Percentiles rank a stretch among this genome's conserved stretches.
Conservation (phyloP, 2,113 vertebrate species). For the Prionailurus bengalensis region DNA sequence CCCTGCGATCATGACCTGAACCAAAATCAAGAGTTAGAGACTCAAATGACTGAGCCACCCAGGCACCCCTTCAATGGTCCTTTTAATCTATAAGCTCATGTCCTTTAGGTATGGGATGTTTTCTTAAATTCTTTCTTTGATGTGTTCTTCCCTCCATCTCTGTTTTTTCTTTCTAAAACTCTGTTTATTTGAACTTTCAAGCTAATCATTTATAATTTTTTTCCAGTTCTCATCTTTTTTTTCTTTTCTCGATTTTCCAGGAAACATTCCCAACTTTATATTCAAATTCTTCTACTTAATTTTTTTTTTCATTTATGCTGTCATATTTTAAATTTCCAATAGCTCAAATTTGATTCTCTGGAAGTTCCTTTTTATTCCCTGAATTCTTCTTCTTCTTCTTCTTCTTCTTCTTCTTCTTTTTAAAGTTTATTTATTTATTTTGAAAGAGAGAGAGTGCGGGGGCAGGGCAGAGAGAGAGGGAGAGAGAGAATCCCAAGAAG, state of each 20-base stretch:
- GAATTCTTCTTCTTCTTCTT: neutral
- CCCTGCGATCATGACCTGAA: too few relatives aligned
- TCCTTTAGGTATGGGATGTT: constrained; percentile 2
- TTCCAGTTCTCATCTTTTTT: neutral
- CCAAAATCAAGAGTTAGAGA: too few relatives aligned
- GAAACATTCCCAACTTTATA: too few relatives aligned
- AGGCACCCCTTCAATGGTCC: neutral
- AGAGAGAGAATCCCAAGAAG: too few relatives aligned
- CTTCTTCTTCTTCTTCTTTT: neutral
- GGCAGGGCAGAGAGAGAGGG: neutral
- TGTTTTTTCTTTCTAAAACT: neutral
- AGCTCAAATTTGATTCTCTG: constrained; percentile 48
- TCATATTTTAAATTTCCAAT: too few relatives aligned
- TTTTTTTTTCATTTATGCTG: neutral
- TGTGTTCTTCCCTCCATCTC: neutral
- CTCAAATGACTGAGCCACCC: too few relatives aligned
- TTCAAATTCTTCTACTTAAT: too few relatives aligned
- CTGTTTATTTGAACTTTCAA: constrained; percentile 28
- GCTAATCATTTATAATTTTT: neutral
- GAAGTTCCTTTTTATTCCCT: neutral
- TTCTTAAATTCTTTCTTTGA: constrained; percentile 30
- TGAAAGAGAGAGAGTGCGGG: neutral
- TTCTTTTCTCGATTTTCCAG: too few relatives aligned
- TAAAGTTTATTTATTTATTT: too few relatives aligned
- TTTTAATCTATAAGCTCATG: constrained; percentile 29